Evolutionary conservation across 2,888 invertebrate species (phyloP).

Genomic region (Platycheirus rosarum): DNA sequence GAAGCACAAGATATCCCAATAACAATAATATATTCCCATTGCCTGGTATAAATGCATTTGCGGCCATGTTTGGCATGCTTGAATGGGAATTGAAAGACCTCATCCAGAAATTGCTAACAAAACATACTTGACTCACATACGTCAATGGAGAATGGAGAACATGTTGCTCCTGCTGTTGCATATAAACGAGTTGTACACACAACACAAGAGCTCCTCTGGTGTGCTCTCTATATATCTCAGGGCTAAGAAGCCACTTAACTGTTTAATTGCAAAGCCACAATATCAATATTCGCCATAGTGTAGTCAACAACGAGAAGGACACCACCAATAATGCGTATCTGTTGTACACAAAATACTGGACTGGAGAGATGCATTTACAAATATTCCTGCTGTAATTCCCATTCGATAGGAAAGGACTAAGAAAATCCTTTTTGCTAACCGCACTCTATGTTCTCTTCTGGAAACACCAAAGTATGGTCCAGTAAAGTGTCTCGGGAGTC

Average conservation of each 20-base stretch:
- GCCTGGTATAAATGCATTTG: conserved; percentile 45
- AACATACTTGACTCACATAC: conserved; percentile 11
- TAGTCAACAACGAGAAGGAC: conserved; percentile 63
- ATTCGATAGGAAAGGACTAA: conserved; percentile 55
- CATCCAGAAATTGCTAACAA: conserved; percentile 46
- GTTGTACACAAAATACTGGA: too few species aligned
- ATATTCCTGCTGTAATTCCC: conserved; percentile 59
- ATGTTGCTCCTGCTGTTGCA: conserved; percentile 66
- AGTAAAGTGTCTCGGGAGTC: conserved; percentile 34
- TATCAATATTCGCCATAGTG: conserved; percentile 68
- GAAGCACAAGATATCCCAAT: background rate
- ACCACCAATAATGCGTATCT: conserved; percentile 64
- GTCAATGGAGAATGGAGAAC: background rate
- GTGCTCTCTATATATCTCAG: background rate
- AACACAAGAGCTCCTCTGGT: too few species aligned
- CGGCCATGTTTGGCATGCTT: conserved; percentile 58
- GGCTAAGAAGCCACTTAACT: conserved; percentile 69
- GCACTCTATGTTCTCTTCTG: conserved; percentile 23
- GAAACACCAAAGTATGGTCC: conserved; percentile 24
- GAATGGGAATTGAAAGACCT: conserved; percentile 49
- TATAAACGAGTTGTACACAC: background rate
- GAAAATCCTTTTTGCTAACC: conserved; percentile 48
- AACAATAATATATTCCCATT: conserved; percentile 10
- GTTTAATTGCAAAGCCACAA: conserved; percentile 72
- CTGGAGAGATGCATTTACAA: conserved; percentile 50